Evolutionary conservation across 23 tunicate species (phyloP).

Genomic region (Oikopleura albicans): DNA sequence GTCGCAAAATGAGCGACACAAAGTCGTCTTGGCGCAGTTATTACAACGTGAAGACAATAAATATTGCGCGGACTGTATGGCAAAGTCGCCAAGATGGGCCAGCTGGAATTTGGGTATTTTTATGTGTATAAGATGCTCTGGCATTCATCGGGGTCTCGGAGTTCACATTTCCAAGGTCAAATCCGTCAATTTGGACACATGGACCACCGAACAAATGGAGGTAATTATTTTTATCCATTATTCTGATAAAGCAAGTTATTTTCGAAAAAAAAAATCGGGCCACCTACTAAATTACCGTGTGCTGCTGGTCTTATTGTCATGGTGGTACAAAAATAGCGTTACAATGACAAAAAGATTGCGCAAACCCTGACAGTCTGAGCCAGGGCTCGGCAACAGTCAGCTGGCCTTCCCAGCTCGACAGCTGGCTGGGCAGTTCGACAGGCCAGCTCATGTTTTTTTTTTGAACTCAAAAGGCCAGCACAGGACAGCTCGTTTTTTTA

Average conservation of each 20-base stretch:
- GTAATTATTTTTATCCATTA: constrained; percentile 31
- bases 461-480: too few species aligned
- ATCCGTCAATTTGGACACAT: constrained; percentile 83
- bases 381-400: too few species aligned
- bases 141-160: constrained; percentile 76
- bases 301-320: too few species aligned
- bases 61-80: constrained; percentile 80
- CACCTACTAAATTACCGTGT: too few species aligned
- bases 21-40: constrained; percentile 37
- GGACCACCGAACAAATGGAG: constrained; percentile 68
- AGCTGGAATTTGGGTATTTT: constrained; percentile 89
- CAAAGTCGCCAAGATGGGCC: constrained; percentile 80
- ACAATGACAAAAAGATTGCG: too few species aligned
- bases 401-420: too few species aligned
- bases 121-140: constrained; percentile 85
- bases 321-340: too few species aligned
- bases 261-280: too few species aligned
- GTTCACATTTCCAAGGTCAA: constrained; percentile 93
- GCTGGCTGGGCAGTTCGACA: too few species aligned
- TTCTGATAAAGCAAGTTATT: constrained; percentile 3
- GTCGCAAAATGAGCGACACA: constrained; percentile 36
- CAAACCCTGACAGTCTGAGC: too few species aligned
- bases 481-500: too few species aligned
- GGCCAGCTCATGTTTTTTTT: too few species aligned
- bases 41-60: constrained; percentile 78